phyloP scores from a whole-genome alignment of 2,113 vertebrate species.

The Ginglymostoma cirratum region DNA sequence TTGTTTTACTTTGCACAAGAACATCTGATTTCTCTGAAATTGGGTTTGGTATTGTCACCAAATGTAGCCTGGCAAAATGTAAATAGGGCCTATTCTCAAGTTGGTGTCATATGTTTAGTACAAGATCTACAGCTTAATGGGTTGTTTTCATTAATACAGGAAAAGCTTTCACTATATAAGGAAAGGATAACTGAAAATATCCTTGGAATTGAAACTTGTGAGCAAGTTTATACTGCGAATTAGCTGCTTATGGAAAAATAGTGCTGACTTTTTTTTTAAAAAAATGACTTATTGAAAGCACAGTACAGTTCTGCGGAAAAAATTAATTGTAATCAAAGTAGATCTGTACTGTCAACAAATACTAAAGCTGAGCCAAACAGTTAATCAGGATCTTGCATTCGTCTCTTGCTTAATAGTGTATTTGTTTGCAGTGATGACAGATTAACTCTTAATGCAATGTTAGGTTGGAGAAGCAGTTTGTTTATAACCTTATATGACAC shows the following conservation, averaged over 20 bases:
- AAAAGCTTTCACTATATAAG: not conserved
- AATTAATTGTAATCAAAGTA: not conserved
- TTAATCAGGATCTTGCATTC: not conserved
- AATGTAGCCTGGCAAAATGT: not conserved
- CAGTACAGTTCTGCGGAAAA: not conserved
- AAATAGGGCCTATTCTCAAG: not conserved
- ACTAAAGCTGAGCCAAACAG: not conserved
- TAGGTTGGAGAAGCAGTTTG: not conserved
- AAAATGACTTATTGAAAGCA: not conserved
- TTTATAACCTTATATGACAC: not conserved
- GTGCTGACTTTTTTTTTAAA: not conserved
- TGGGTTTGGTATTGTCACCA: not conserved
- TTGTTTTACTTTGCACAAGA: too few species aligned
- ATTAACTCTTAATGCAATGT: not conserved
- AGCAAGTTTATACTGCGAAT: not conserved
- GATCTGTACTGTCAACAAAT: slow-evolving; percentile 16
- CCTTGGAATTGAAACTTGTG: not conserved
- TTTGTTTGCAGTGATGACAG: not conserved
- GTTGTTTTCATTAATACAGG: not conserved
- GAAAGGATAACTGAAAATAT: not conserved
- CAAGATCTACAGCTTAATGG: not conserved
- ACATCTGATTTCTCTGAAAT: not conserved
- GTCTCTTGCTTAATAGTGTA: not conserved
- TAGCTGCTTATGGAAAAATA: not conserved
- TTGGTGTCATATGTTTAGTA: not conserved